Evolutionary conservation across 2,888 invertebrate genomes (phyloP).

Genomic region (Lithophane ornitopus): DNA sequence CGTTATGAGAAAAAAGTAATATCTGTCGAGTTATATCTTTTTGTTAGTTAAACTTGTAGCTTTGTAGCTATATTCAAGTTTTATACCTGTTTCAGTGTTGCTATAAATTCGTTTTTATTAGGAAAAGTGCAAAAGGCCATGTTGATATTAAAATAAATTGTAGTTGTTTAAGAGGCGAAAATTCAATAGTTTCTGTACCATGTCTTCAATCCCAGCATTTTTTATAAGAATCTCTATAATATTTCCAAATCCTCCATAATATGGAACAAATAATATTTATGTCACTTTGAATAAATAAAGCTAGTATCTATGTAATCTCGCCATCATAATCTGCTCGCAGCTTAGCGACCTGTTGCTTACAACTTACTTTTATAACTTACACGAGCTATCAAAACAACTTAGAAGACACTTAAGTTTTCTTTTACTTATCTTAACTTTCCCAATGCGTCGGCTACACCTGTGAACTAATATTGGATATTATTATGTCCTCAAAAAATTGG

Average conservation of each 20-base stretch:
- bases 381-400: constrained; percentile 46
- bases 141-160: constrained; percentile 29
- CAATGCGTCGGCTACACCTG: neutral
- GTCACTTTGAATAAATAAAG: constrained; percentile 8
- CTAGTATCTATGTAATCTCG: constrained; percentile 6
- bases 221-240: neutral
- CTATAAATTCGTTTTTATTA: constrained; percentile 37
- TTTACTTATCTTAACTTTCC: constrained; percentile 29
- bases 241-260: neutral
- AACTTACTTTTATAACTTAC: constrained; percentile 34
- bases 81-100: constrained; percentile 6
- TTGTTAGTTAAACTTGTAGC: constrained; percentile 16
- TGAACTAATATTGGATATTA: neutral
- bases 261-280: neutral
- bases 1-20: constrained; percentile 58
- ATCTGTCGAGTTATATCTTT: constrained; percentile 37
- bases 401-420: constrained; percentile 18
- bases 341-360: constrained; percentile 45
- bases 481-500: neutral
- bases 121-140: neutral
- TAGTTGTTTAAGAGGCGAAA: neutral
- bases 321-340: constrained; percentile 3
- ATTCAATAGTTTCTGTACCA: neutral
- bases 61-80: constrained; percentile 13
- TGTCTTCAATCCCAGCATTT: neutral